Evolutionary conservation across 1,140 invertebrate genomes (phyloP), one percentile per base, ranked within the genome.

Genomic region (Parapsyche elsis): DNA sequence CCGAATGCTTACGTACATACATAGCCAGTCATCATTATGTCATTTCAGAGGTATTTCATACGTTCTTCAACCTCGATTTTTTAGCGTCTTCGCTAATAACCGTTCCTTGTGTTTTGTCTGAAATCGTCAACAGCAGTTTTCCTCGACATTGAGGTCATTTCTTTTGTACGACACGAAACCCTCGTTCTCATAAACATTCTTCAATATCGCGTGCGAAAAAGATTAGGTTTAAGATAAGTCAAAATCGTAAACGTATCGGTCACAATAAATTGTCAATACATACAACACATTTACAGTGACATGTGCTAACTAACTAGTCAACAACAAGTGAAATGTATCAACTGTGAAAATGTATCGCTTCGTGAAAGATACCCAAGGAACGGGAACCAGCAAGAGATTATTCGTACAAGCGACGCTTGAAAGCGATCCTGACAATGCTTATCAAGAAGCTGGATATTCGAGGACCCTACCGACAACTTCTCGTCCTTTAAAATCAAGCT

Each of bases 401-500:
- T 96, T 95, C 87, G 92, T 96, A 76, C 94, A 95, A 86, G 95
- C 93, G 5, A 93, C 93, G 5, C 88, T 93, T 16, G 92, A 94
- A 84, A 89, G 90, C 46, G 91, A 91, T 76, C 90, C 92, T 10
- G 84, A 89, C 21, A 86, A 87, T 85, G 87, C 21, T 89, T 91
- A 84, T 87, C 89, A 83, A 87, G 91, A 14, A 86, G 59, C 71
- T 10, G 53, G 74, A 30, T 75, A 75, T 53, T 87, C 70, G 84
- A 84, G 49, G 84, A 70, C 81, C 59, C 82, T 91, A 76, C 64
- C 81, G 14, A 84, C 79, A 10, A 24, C 88, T 86, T 84, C 90
- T 84, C 85, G 90, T 86, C 84, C 88, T 84, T 73, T 88, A 59
- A 90, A 90, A 81, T 90, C 90, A n/a, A 91, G 89, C 80, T 85